Conservation (phyloP, 2,888 invertebrate genomes). For the Drosophila sordidula region DNA sequence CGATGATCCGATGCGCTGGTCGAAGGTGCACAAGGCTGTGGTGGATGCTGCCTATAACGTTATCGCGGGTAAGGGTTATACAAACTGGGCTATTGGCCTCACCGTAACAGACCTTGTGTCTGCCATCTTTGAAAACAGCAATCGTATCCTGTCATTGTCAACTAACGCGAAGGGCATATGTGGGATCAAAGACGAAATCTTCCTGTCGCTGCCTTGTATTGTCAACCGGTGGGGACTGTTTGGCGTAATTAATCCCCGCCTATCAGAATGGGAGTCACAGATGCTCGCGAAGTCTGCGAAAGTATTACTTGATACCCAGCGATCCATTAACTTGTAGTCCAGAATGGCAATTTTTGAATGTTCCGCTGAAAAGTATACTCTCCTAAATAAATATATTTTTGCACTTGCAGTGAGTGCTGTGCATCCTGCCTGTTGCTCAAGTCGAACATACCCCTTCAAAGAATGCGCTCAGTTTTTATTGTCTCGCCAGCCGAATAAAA, state of each 20-base stretch:
- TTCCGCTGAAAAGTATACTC: neutral
- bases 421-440: neutral
- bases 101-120: conserved; percentile 89
- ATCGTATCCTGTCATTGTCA: conserved; percentile 90
- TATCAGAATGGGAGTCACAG: conserved; percentile 87
- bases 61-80: conserved; percentile 92
- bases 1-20: conserved; percentile 90
- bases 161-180: conserved; percentile 87
- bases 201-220: conserved; percentile 92
- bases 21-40: conserved; percentile 90
- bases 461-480: neutral
- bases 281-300: conserved; percentile 88
- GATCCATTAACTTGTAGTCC: conserved; percentile 26
- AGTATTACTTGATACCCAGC: conserved; percentile 84
- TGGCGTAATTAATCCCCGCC: conserved; percentile 88
- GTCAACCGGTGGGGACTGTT: conserved; percentile 89
- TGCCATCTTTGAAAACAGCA: conserved; percentile 89
- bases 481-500: too few relatives aligned
- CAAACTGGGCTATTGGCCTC: conserved; percentile 93
- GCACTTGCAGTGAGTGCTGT: neutral
- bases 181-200: conserved; percentile 91
- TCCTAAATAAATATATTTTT: neutral
- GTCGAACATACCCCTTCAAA: neutral
- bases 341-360: neutral
- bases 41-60: conserved; percentile 92